A percentile compares a stretch with the other conserved stretches of the same genome.
Conservation (phyloP, 2,113 vertebrate species). For the Ammospiza nelsoni region DNA sequence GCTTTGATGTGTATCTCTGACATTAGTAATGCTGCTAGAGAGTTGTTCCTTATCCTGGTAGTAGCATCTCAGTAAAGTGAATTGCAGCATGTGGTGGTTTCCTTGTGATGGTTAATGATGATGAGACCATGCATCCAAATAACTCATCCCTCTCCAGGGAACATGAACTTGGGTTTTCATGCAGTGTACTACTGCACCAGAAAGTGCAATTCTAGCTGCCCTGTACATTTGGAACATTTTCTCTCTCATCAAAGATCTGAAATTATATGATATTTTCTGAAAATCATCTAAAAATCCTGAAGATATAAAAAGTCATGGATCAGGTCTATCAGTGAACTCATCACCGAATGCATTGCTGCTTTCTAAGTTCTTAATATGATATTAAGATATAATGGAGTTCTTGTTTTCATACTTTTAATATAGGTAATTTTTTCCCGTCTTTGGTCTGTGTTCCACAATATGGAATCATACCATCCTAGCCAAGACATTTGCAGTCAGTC, state of each 20-base stretch:
- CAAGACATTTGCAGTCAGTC: background rate
- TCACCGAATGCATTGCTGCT: background rate
- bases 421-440: background rate
- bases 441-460: background rate
- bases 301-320: background rate
- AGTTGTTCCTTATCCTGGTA: background rate
- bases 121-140: background rate
- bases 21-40: background rate
- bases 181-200: background rate
- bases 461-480: background rate
- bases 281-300: background rate
- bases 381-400: background rate
- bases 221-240: background rate
- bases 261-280: background rate
- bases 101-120: background rate
- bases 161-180: background rate
- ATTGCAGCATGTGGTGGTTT: background rate
- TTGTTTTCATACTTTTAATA: background rate
- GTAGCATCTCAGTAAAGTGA: background rate
- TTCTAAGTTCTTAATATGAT: background rate
- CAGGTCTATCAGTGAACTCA: background rate
- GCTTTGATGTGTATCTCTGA: conserved; percentile 6
- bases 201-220: background rate
- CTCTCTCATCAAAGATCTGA: background rate
- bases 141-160: background rate